Base-by-base conservation (phyloP, 2,888 invertebrate genomes). In the Psococerastis gibbosa region DNA sequence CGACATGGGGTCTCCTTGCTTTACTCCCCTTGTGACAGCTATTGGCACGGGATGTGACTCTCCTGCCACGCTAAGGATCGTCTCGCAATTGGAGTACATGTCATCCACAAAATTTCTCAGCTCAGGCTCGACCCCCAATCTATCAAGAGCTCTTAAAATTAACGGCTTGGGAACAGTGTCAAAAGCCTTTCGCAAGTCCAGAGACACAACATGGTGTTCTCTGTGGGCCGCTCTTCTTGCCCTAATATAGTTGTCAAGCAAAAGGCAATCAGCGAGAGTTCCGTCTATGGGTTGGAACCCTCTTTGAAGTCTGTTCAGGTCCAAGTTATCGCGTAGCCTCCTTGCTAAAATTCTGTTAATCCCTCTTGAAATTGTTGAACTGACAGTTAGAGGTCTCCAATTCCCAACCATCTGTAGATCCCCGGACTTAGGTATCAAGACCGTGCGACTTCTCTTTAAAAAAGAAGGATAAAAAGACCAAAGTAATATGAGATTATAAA, bases 111-210 rank as follows among this genome's bases (percentile, higher is more conserved):
- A 47, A 3, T 35, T 13, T 1, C 46, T 42, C n/a, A 51, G 27
- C 0, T 15, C 8, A 32, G 1, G 3, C 1, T 48, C 47, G 3
- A 49, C 8, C 13, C 50, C 48, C 17, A 32, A 18, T n/a, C 31
- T 18, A 22, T 23, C 8, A 16, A 51, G 32, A 6, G 47, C 32
- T 9, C 31, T 18, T 8, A 32, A 11, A 1, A 50, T 18, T 6
- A 50, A 42, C 3, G 13, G 3, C 32, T 50, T 48, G 2, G 47
- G 41, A 3, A 53, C 51, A 2, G 47, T 38, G 44, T 52, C 52
- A 18, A 51, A 53, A 0, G 52, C 50, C 32, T 51, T 52, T 1
- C 43, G 34, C 18, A 52, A 27, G 33, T 53, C 52, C 1, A 53
- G 31, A 13, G 48, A 46, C 1, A 49, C 50, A 5, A 50, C 3